These are phyloP conservation scores for Amphiura filiformis DNA, from an alignment of 35 echinoderm and acorn worm species.

Conservation along the genomic window DNA sequence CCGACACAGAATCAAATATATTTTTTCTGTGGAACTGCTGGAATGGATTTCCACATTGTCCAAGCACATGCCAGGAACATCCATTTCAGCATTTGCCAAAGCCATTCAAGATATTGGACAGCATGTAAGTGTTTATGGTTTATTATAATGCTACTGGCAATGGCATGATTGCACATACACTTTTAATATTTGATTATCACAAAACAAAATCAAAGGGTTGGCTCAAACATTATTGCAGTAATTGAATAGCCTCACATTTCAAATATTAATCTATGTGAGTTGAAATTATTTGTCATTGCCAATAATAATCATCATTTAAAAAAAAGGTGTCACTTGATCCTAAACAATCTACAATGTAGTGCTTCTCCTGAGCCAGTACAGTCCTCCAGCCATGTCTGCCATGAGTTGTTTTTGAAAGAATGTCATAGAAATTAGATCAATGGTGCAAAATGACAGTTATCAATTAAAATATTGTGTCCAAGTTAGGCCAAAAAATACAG, in stretches of 20 bases:
- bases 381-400: too few relatives aligned
- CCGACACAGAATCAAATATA: not conserved
- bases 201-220: not conserved
- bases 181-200: not conserved
- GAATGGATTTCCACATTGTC: not conserved
- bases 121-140: not conserved
- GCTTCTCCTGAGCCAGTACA: too few relatives aligned
- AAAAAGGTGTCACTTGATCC: too few relatives aligned
- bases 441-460: too few relatives aligned
- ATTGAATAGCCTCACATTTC: not conserved
- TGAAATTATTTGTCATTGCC: too few relatives aligned
- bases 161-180: not conserved
- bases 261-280: not conserved
- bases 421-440: too few relatives aligned
- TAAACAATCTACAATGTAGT: too few relatives aligned
- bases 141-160: not conserved
- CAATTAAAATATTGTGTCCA: too few relatives aligned
- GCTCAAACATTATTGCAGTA: not conserved
- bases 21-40: not conserved
- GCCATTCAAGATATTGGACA: slow-evolving; percentile 13
- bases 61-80: slow-evolving; percentile 24
- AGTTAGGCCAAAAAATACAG: too few relatives aligned
- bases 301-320: too few relatives aligned
- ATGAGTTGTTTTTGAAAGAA: too few relatives aligned
- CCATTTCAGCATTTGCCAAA: slow-evolving; percentile 7